Base-by-base conservation (phyloP, 2,113 vertebrate species). In the Perognathus longimembris region DNA sequence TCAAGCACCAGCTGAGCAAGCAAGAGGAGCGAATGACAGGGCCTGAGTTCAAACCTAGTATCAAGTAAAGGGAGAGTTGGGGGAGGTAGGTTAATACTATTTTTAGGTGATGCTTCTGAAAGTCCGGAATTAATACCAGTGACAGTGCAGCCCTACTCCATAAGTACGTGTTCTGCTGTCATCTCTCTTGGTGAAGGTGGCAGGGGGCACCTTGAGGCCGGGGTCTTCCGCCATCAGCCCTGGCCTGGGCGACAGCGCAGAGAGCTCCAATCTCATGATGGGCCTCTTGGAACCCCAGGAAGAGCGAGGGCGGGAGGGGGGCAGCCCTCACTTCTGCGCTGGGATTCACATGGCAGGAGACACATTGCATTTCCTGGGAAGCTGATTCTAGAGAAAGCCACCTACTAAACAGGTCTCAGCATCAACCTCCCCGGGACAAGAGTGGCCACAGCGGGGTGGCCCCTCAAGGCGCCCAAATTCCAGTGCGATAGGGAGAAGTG, bases 211-310 rank as follows among this genome's bases (percentile, higher is more conserved):
- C n/a, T 11, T 0, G 3, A 73, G 36, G 32, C n/a, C 54, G 4
- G 15, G 30, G 26, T 14, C 79, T 75, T 30, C 69, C 82, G 34
- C 9, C 22, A 17, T 20, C 21, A 76, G 18, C 69, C 38, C 45
- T 9, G 7, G 9, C 0, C 1, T 17, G 30, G 4, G 0, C 57
- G 67, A 57, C 17, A 0, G 17, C 36, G 6, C 6, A 7, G 3
- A 5, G 9, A 32, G 22, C 28, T 71, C 42, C 50, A n/a, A 28
- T 14, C 59, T 73, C 75, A 5, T 6, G 7, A 30, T 7, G 14
- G 28, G 14, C 30, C 36, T 54, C 75, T 7, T 0, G 6, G 85
- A 78, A 6, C 30, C 1, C 2, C 1, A n/a, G 26, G n/a, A 14
- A 11, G 30, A 67, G 7, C 0, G 38, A 54, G 9, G 50, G 24